Percentiles rank a stretch among this genome's conserved stretches.
Conservation (phyloP, 2,888 invertebrate genomes). For the Psococerastis gibbosa region DNA sequence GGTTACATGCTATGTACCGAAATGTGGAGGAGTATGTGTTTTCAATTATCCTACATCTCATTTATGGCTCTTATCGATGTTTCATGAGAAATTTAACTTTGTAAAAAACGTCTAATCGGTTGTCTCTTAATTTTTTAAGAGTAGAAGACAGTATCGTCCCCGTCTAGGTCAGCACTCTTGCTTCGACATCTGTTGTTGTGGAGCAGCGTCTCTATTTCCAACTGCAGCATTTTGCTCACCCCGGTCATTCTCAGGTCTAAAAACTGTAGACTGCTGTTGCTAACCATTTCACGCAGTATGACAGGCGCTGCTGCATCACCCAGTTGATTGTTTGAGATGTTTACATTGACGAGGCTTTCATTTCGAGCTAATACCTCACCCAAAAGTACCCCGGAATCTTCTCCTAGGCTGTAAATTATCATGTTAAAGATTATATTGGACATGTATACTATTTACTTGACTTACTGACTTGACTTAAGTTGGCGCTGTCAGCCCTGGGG, state of each 20-base stretch:
- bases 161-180: not conserved
- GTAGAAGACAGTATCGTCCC: too few relatives aligned
- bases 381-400: slow-evolving; percentile 18
- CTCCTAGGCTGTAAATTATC: slow-evolving; percentile 16
- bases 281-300: not conserved
- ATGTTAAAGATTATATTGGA: too few relatives aligned
- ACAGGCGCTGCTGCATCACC: slow-evolving; percentile 22
- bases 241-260: slow-evolving; percentile 8
- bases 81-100: too few relatives aligned
- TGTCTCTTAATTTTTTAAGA: too few relatives aligned
- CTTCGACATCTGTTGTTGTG: not conserved
- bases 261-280: slow-evolving; percentile 5
- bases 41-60: too few relatives aligned
- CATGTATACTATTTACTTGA: too few relatives aligned
- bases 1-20: too few relatives aligned
- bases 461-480: too few relatives aligned
- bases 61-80: too few relatives aligned
- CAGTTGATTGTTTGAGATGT: slow-evolving; percentile 23
- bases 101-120: too few relatives aligned
- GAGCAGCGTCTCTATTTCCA: not conserved
- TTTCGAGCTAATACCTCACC: slow-evolving; percentile 20
- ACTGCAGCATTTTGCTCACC: not conserved
- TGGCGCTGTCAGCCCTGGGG: too few relatives aligned
- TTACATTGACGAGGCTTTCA: slow-evolving; percentile 20
- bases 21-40: too few relatives aligned